Percentiles rank a stretch among this genome's conserved stretches.
Conservation (phyloP, 2,797 vertebrate genomes). For the Novumbra hubbsi region DNA sequence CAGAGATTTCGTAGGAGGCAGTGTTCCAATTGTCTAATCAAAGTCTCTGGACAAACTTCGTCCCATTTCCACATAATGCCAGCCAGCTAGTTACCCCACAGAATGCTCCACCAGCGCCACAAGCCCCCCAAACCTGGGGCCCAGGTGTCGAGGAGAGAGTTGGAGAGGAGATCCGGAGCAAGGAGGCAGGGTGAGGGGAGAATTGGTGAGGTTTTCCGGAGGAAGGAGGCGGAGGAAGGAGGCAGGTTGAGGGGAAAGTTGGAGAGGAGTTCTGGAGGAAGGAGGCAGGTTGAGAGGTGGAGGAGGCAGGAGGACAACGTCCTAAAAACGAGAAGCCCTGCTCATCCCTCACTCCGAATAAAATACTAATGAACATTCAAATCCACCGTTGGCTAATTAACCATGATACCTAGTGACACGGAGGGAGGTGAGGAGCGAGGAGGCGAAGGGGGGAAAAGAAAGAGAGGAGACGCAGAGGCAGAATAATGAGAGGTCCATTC, state of each 20-base stretch:
- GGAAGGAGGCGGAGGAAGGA: too few relatives aligned
- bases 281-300: not conserved
- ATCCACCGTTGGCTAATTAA: conserved; percentile 69
- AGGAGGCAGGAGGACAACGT: conserved; percentile 27
- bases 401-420: conserved; percentile 66
- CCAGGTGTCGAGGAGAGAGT: too few relatives aligned
- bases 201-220: too few relatives aligned
- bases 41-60: not conserved
- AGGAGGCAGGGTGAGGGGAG: too few relatives aligned
- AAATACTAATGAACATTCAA: conserved; percentile 66
- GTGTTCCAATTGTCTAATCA: not conserved
- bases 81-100: not conserved
- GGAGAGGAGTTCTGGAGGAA: conserved; percentile 7
- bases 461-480: not conserved
- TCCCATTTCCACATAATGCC: not conserved
- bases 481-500: conserved; percentile 25
- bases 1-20: too few relatives aligned
- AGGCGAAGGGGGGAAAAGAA: conserved; percentile 12
- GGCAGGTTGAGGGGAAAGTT: not conserved
- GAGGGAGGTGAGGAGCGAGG: conserved; percentile 28
- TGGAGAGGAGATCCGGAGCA: too few relatives aligned
- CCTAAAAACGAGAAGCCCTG: conserved; percentile 53
- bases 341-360: conserved; percentile 50
- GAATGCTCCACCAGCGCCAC: too few relatives aligned
- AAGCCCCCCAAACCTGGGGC: too few relatives aligned